A percentile compares a stretch with the other conserved stretches of the same genome.
These are phyloP conservation scores for Furnarius figulus DNA, from an alignment of 2,113 vertebrate genomes.

Conservation along the genomic window DNA sequence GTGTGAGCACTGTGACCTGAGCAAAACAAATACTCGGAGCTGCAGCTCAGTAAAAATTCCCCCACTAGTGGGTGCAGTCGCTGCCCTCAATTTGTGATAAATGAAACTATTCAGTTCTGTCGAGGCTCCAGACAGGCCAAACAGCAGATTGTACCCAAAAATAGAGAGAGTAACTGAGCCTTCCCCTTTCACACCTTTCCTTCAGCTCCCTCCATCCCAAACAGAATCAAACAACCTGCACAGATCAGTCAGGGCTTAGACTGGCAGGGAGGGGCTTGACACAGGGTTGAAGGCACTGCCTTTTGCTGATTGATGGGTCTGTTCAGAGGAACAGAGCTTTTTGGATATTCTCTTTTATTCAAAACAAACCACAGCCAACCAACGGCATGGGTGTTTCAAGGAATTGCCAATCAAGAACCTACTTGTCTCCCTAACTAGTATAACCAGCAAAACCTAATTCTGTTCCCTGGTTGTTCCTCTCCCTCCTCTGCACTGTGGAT, in stretches of 20 bases:
- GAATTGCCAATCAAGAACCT: background rate
- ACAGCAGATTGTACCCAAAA: background rate
- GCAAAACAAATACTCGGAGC: background rate
- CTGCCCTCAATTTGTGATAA: background rate
- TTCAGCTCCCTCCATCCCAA: background rate
- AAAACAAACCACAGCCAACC: background rate
- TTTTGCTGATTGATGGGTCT: background rate
- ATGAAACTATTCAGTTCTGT: background rate
- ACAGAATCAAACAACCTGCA: background rate
- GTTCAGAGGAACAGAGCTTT: background rate
- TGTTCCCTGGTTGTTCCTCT: background rate
- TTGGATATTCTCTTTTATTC: background rate
- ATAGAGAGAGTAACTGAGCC: background rate
- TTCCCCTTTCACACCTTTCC: background rate
- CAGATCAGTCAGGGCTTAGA: background rate
- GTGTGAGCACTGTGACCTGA: background rate
- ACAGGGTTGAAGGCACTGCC: background rate
- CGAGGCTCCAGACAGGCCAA: background rate
- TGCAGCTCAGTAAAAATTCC: background rate
- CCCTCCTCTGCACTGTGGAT: background rate
- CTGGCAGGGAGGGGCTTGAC: background rate
- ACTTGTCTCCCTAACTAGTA: background rate
- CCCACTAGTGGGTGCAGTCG: constrained; percentile 17
- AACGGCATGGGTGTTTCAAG: background rate
- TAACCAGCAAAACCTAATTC: background rate